A percentile compares a stretch with the other conserved stretches of the same genome.
Conservation (phyloP, 2,888 invertebrate species). For the Cremastobaeus sp. region DNA sequence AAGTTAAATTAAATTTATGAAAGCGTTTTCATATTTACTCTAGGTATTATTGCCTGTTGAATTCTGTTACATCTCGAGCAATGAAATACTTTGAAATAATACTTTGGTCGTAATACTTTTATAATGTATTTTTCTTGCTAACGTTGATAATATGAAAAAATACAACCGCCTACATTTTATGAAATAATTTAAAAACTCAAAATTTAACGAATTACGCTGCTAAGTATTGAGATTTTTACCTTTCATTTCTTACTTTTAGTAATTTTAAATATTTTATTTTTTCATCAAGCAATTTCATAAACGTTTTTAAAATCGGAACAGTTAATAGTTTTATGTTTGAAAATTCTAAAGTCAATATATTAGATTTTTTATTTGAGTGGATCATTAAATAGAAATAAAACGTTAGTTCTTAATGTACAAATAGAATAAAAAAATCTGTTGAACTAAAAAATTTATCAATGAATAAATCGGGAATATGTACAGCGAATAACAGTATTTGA, state of each 20-base stretch:
- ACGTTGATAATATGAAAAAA: slow-evolving; percentile 22
- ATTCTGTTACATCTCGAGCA: slow-evolving; percentile 17
- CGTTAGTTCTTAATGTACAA: not conserved
- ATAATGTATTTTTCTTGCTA: slow-evolving; percentile 5
- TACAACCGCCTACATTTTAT: slow-evolving; percentile 8
- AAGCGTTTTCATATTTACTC: too few relatives aligned
- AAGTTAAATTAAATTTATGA: too few relatives aligned
- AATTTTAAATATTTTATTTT: slow-evolving; percentile 2
- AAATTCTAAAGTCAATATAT: too few relatives aligned
- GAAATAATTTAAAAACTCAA: slow-evolving; percentile 11
- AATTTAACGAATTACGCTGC: slow-evolving; percentile 13
- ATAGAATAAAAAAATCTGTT: slow-evolving; percentile 12
- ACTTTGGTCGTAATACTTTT: slow-evolving; percentile 39
- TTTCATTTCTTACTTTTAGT: slow-evolving; percentile 23
- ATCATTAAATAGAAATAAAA: not conserved
- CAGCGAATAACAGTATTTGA: not conserved
- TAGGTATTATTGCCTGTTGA: slow-evolving; percentile 3
- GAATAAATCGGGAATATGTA: slow-evolving; percentile 22
- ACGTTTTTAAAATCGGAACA: too few relatives aligned
- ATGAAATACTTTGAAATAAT: slow-evolving; percentile 34
- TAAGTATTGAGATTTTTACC: too few relatives aligned
- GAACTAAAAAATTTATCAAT: slow-evolving; percentile 7
- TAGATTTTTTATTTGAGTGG: too few relatives aligned
- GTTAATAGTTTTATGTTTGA: too few relatives aligned
- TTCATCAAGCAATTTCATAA: slow-evolving; percentile 12